A percentile compares a stretch with the other conserved stretches of the same genome.
phyloP scores from a whole-genome alignment of 2,797 vertebrate species.

The Anas flavirostris region DNA sequence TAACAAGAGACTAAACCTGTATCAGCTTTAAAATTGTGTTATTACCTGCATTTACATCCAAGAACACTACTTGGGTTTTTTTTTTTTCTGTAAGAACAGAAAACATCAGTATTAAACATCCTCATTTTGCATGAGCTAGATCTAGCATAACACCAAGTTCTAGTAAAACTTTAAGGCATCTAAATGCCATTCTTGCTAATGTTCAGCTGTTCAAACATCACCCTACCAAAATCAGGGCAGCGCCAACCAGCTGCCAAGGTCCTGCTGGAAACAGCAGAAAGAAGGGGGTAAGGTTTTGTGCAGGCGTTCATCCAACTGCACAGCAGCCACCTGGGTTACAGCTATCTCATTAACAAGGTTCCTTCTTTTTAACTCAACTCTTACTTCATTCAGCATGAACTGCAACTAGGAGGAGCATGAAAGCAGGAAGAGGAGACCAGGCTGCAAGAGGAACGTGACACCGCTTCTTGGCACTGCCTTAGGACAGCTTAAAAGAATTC shows the following conservation, averaged over 20 bases:
- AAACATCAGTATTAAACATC: not conserved
- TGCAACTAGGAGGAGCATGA: not conserved
- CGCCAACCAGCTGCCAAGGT: not conserved
- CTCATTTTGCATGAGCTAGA: not conserved
- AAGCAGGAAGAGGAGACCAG: not conserved
- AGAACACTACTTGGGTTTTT: not conserved
- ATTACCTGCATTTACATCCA: rapidly evolving
- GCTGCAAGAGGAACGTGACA: not conserved
- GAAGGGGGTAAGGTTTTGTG: not conserved
- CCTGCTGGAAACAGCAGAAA: not conserved
- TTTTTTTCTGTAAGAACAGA: not conserved
- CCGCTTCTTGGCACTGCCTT: not conserved
- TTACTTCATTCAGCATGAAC: not conserved
- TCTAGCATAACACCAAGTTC: not conserved
- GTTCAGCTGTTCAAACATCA: not conserved
- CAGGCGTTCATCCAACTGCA: not conserved
- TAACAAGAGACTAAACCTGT: not conserved
- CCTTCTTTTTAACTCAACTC: not conserved
- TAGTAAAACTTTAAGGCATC: not conserved
- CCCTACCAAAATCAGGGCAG: not conserved
- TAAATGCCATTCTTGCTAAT: not conserved
- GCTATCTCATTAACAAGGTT: not conserved
- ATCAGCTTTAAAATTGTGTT: not conserved
- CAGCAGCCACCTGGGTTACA: not conserved
- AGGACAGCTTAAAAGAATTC: not conserved